A percentile compares a stretch with the other conserved stretches of the same genome.
These are phyloP conservation scores for Phenganax marumi DNA, from an alignment of 92 coral and sea anemone genomes.

Conservation along the genomic window DNA sequence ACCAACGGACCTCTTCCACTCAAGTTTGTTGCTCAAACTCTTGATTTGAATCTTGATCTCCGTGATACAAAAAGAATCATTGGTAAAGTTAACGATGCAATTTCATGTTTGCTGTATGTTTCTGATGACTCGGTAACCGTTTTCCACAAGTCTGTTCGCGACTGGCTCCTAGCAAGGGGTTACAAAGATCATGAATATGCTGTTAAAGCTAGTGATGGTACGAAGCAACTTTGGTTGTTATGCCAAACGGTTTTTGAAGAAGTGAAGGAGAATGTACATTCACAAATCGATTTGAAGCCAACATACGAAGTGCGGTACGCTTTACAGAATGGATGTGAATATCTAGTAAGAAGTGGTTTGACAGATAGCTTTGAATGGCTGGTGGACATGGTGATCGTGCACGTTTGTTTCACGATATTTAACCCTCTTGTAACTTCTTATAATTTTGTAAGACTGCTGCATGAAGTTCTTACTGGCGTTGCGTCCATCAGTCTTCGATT, in stretches of 20 bases:
- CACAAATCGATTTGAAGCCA: neutral
- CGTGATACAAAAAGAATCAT: neutral
- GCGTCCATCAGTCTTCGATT: too few species aligned
- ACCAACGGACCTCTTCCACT: constrained; percentile 4
- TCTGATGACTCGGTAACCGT: constrained; percentile 24
- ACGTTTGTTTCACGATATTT: neutral
- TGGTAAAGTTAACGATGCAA: neutral
- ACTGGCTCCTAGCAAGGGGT: neutral
- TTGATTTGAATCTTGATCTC: neutral
- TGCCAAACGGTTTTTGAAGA: neutral
- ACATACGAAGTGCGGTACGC: neutral
- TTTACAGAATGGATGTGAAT: neutral
- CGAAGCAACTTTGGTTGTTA: neutral
- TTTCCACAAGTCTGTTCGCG: neutral
- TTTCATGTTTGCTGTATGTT: constrained; percentile 29
- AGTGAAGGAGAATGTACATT: neutral
- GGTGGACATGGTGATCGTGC: neutral
- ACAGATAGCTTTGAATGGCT: neutral
- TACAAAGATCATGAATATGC: neutral
- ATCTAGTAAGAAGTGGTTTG: neutral
- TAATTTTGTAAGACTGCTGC: too few species aligned
- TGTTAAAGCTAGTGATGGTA: neutral
- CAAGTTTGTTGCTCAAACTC: neutral
- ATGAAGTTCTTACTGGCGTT: too few species aligned
- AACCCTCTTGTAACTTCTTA: too few species aligned